These are phyloP conservation scores for Pipra filicauda DNA, from an alignment of 2,113 vertebrate species.

Conservation along the genomic window DNA sequence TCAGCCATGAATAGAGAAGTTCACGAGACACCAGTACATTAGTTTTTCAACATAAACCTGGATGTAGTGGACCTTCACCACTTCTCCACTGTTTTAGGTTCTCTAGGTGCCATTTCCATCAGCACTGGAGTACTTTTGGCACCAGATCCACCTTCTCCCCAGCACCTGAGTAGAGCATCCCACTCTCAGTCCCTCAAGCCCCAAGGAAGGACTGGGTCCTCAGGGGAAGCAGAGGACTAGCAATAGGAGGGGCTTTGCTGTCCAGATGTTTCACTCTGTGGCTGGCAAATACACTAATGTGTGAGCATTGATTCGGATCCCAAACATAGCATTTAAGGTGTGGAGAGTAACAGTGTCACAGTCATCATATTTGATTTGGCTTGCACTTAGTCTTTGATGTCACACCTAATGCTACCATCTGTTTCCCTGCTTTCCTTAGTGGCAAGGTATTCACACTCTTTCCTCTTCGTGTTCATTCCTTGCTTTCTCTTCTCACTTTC, in stretches of 20 bases:
- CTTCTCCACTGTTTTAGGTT: not conserved
- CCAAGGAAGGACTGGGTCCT: not conserved
- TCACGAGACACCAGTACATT: not conserved
- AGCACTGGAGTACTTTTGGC: not conserved
- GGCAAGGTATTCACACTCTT: not conserved
- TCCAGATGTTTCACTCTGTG: not conserved
- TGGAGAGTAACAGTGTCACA: not conserved
- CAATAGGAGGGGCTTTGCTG: not conserved
- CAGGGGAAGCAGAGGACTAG: not conserved
- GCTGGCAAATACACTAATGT: not conserved
- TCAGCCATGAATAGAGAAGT: not conserved
- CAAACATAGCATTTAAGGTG: not conserved
- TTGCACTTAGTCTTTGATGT: not conserved
- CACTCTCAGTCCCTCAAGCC: accelerated
- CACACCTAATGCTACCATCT: not conserved
- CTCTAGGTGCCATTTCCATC: not conserved
- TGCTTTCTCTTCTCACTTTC: not conserved
- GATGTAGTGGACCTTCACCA: accelerated
- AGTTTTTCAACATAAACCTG: not conserved
- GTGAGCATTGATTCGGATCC: not conserved
- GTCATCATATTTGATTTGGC: not conserved
- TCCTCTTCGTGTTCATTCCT: not conserved
- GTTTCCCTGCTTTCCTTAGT: not conserved
- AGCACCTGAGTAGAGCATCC: not conserved
- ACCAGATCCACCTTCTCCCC: not conserved